A percentile compares a stretch with the other conserved stretches of the same genome.
phyloP scores from a whole-genome alignment of 2,888 invertebrate species.

The Lycia hirtaria region DNA sequence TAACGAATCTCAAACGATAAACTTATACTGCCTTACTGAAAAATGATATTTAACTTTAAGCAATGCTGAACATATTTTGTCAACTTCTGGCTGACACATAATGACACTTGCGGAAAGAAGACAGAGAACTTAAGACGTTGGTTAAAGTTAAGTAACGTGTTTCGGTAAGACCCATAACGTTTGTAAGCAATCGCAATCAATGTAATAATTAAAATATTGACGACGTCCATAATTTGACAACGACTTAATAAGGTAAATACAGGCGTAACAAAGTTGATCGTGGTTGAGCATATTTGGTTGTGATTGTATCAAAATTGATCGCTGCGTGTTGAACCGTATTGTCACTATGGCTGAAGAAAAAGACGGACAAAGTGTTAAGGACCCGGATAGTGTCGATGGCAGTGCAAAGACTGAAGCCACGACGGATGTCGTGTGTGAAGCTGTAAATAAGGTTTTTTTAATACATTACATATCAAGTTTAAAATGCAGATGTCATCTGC shows the following conservation, averaged over 20 bases:
- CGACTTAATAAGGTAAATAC: neutral
- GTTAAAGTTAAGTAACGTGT: no score
- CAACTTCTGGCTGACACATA: no score
- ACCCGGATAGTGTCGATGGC: slow-evolving; percentile 54
- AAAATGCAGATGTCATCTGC: no score
- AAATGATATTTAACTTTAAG: no score
- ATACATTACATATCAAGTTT: neutral
- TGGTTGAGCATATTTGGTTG: neutral
- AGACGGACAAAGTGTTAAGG: slow-evolving; percentile 44
- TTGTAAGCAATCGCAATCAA: no score
- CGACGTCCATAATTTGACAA: neutral
- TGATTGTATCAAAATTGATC: slow-evolving; percentile 49
- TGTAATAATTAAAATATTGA: neutral
- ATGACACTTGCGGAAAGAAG: no score
- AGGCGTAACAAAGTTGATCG: neutral
- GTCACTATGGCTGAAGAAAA: slow-evolving; percentile 58
- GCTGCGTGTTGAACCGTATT: slow-evolving; percentile 46
- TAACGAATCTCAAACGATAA: no score
- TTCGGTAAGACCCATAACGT: no score
- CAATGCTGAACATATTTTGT: no score
- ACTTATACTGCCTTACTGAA: no score
- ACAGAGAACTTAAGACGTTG: no score
- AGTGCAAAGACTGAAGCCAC: slow-evolving; percentile 56
- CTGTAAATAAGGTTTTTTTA: slow-evolving; percentile 51
- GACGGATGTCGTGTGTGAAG: slow-evolving; percentile 61